Conservation (phyloP, 2,888 invertebrate genomes). For the Copidosoma aretas region DNA sequence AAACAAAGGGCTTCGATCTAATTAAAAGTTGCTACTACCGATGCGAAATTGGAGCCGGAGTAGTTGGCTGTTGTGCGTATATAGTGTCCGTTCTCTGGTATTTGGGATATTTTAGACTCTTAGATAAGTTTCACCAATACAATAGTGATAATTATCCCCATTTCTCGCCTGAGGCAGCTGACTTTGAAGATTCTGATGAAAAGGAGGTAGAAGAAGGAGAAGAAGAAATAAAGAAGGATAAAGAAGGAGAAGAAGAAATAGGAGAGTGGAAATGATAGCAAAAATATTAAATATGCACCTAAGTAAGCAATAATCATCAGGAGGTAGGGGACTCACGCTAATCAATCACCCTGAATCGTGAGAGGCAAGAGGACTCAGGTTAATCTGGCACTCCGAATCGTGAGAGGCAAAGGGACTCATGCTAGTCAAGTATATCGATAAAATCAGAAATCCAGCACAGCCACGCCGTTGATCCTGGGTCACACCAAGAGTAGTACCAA, state of each 20-base stretch:
- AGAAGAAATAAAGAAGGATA: not conserved
- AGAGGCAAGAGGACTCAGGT: slow-evolving; percentile 8
- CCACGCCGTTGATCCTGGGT: not conserved
- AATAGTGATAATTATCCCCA: slow-evolving; percentile 1
- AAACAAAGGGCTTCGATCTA: slow-evolving; percentile 11
- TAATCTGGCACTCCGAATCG: not conserved
- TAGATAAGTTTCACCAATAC: slow-evolving; percentile 11
- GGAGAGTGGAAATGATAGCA: not conserved
- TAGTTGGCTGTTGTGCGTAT: slow-evolving; percentile 29
- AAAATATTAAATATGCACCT: too few relatives aligned
- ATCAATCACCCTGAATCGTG: slow-evolving; percentile 1
- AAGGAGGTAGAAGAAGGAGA: too few relatives aligned
- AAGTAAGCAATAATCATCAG: too few relatives aligned
- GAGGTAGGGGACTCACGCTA: slow-evolving; percentile 3
- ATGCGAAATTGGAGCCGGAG: slow-evolving; percentile 16
- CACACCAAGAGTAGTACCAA: not conserved
- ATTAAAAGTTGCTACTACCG: slow-evolving; percentile 1
- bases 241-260: too few relatives aligned
- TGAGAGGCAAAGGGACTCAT: not conserved
- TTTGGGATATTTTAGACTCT: slow-evolving; percentile 20
- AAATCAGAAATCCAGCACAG: too few relatives aligned
- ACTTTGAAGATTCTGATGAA: too few relatives aligned
- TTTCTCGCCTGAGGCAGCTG: too few relatives aligned
- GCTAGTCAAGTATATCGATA: not conserved
- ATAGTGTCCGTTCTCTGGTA: slow-evolving; percentile 30